These are phyloP conservation scores for Hyposoter didymator DNA, from an alignment of 2,888 invertebrate genomes.

Conservation along the genomic window DNA sequence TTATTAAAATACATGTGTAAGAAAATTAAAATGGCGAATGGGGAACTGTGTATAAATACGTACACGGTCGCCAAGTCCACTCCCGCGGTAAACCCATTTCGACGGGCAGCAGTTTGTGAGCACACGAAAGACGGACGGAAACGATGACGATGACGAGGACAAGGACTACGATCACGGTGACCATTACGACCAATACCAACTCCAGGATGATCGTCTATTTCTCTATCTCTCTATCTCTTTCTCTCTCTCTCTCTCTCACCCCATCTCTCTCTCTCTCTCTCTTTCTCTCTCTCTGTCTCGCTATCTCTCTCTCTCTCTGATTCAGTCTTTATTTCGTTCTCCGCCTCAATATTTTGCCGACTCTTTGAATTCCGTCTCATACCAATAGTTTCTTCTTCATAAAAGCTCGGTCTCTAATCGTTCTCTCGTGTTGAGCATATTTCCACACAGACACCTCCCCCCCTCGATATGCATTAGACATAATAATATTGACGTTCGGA, in stretches of 20 bases:
- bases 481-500: slow-evolving; percentile 44
- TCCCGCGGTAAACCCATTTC: slow-evolving; percentile 49
- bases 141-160: slow-evolving; percentile 62
- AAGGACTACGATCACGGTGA: slow-evolving; percentile 56
- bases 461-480: slow-evolving; percentile 43
- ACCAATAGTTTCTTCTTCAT: slow-evolving; percentile 47
- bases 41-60: background rate
- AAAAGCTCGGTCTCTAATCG: slow-evolving; percentile 32
- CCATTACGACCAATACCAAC: slow-evolving; percentile 53
- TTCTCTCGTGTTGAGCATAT: slow-evolving; percentile 33
- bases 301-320: slow-evolving; percentile 51
- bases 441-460: slow-evolving; percentile 23
- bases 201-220: slow-evolving; percentile 65
- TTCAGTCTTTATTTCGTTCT: slow-evolving; percentile 54
- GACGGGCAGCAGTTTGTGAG: slow-evolving; percentile 72
- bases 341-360: slow-evolving; percentile 53
- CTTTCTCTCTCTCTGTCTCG: slow-evolving; percentile 56
- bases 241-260: slow-evolving; percentile 50
- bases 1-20: background rate
- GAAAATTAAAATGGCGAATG: slow-evolving; percentile 14
- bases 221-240: slow-evolving; percentile 54
- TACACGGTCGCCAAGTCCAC: slow-evolving; percentile 50
- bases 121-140: slow-evolving; percentile 52
- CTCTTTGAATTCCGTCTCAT: slow-evolving; percentile 60
- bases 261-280: slow-evolving; percentile 60